Evolutionary conservation across 2,888 invertebrate species (phyloP), one percentile per base, ranked within the genome.

Genomic region (Lasioglossum vierecki): DNA sequence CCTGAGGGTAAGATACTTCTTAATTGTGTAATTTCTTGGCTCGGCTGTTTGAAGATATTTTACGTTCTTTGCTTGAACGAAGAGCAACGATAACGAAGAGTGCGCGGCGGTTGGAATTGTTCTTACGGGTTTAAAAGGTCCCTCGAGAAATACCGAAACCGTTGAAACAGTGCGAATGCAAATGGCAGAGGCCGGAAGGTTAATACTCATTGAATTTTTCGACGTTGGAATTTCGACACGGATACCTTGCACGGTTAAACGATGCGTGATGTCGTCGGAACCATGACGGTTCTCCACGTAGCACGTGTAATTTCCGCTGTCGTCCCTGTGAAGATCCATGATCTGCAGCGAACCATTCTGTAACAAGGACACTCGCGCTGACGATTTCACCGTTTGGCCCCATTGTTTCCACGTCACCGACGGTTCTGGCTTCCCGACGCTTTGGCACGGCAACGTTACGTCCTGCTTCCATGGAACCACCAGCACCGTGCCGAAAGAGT

Each of bases 281-380:
- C 98, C 98, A 95, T 98, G 97, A 15, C 96, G 96, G 94, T 99
- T 99, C 93, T 98, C 98, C 0, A 98, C 98, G 57, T 96, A 96
- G 93, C 99, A 99, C 0, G 98, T 98, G 95, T 98, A 99, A 95
- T 98, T 98, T 22, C 98, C 98, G 90, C 97, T 97, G 95, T 99
- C 98, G 39, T 97, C 96, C 89, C 97, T 97, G 94, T 98, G 98
- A 6, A 97, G 95, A 57, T 97, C 98, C 94, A 97, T 96, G 87
- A 98, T 97, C 76, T 97, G 96, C 41, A 98, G 95, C 1, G 98
- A 97, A 0, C 98, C 98, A 91, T 98, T 95, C 68, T 89, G 90
- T 97, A 91, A 95, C 95, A 80, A 96, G 96, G 83, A 97, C 96
- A 87, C 97, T 96, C 94, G 97, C 96, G 85, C 97, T 95, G 73